Percentiles rank a stretch among this genome's conserved stretches.
Conservation (phyloP, 2,888 invertebrate genomes). For the Pachliopta kotzebuea region DNA sequence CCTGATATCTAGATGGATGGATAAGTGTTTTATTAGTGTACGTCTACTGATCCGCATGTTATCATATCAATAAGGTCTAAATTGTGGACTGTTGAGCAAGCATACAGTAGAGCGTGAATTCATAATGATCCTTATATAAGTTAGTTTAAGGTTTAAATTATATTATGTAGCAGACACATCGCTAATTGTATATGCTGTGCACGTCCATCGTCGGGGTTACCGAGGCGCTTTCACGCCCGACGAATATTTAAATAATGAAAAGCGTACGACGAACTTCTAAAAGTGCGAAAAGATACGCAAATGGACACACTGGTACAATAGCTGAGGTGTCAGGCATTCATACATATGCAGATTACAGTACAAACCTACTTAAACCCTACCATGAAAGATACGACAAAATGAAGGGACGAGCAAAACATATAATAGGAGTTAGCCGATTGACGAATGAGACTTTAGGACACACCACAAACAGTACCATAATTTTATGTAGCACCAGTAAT, state of each 20-base stretch:
- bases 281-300: constrained; percentile 53
- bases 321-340: neutral
- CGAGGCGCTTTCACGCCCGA: constrained; percentile 71
- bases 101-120: neutral
- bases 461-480: too few species aligned
- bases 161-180: constrained; percentile 10
- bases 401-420: too few species aligned
- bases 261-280: constrained; percentile 70
- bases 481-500: too few species aligned
- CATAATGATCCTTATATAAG: constrained; percentile 42
- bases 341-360: constrained; percentile 1
- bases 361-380: neutral
- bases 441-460: too few species aligned
- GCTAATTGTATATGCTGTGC: constrained; percentile 50
- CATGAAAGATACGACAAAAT: too few species aligned
- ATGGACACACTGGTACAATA: constrained; percentile 4
- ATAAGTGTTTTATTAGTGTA: too few species aligned
- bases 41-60: neutral
- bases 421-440: too few species aligned
- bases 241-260: constrained; percentile 75
- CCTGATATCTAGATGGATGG: too few species aligned
- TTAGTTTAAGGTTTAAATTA: constrained; percentile 43
- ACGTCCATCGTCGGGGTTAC: constrained; percentile 67
- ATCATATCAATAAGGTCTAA: neutral
- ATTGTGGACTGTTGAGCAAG: neutral